Evolutionary conservation across 2,113 vertebrate species (phyloP), one percentile per base, ranked within the genome.

Genomic region (Ia io): DNA sequence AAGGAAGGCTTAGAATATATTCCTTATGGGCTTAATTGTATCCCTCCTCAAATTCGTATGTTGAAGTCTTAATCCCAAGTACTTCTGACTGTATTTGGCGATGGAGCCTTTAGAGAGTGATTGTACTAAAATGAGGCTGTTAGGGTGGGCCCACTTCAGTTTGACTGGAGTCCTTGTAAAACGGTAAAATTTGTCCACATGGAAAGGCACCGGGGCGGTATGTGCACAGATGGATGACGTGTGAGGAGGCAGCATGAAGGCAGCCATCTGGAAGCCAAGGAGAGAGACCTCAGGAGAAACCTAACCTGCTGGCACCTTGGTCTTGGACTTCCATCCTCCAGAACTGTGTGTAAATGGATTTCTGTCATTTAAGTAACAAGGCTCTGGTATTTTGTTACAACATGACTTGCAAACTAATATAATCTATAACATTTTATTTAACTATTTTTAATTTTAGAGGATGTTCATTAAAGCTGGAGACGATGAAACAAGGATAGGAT

Each of bases 131-230:
- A 78, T 73, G 23, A 84, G 25, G 16, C 47, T 49, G 2, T 16
- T 13, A 1, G n/a, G 4, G 28, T 84, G 11, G 3, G 6, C 1
- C 11, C 23, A 32, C 20, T 25, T 12, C 74, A 35, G 4, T 42
- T 9, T 35, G 10, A 32, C 37, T 32, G 3, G 20, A 56, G 11
- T 84, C 10, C 3, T 69, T 79, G 61, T n/a, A 13, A 79, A 35
- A 84, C 40, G 23, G n/a, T 1, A 20, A 44, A 70, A 53, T 80
- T 10, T 71, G 65, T 13, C 17, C 63, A 23, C 35, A 63, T 8
- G 40, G 42, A 61, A 40, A 88, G 28, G 89, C 18, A 44, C 3
- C 9, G 28, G 61, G n/a, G 30, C 0, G 1, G 0, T 23, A 11
- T 44, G 28, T 47, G 35, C 17, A 6, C 35, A 73, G 76, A 73